A percentile compares a stretch with the other conserved stretches of the same genome.
Evolutionary conservation across 2,888 invertebrate species (phyloP).

Genomic region (Ptychoptera albimana): DNA sequence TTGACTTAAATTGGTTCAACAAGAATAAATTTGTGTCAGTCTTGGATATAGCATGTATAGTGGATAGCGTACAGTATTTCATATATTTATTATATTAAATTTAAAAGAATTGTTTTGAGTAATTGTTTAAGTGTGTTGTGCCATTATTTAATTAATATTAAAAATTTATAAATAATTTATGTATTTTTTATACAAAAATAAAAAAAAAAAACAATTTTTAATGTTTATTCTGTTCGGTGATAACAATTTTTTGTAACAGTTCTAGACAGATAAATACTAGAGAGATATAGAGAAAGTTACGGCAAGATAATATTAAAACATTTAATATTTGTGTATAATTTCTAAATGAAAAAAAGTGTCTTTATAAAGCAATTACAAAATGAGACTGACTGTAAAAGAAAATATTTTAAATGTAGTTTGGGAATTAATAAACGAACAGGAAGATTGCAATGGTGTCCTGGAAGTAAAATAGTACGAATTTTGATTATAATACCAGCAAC

Average conservation of each 20-base stretch:
- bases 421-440: conserved; percentile 27
- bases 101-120: neutral
- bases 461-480: conserved; percentile 24
- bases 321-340: neutral
- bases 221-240: neutral
- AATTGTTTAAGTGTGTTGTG: neutral
- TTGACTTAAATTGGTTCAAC: conserved; percentile 18
- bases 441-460: conserved; percentile 31
- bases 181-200: neutral
- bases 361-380: neutral
- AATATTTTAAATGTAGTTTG: conserved; percentile 14
- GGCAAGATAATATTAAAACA: neutral
- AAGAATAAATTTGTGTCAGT: conserved; percentile 16
- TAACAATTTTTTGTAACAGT: neutral
- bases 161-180: neutral
- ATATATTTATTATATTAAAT: neutral
- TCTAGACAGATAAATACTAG: neutral
- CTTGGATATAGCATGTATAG: conserved; percentile 5
- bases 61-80: neutral
- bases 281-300: neutral
- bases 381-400: conserved; percentile 1
- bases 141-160: neutral
- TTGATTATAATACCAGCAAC: conserved; percentile 27
- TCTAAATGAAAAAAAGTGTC: neutral
- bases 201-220: too few species aligned